Percentiles rank a stretch among this genome's conserved stretches.
Evolutionary conservation across 2,797 vertebrate species (phyloP).

Genomic region (Scyliorhinus canicula): DNA sequence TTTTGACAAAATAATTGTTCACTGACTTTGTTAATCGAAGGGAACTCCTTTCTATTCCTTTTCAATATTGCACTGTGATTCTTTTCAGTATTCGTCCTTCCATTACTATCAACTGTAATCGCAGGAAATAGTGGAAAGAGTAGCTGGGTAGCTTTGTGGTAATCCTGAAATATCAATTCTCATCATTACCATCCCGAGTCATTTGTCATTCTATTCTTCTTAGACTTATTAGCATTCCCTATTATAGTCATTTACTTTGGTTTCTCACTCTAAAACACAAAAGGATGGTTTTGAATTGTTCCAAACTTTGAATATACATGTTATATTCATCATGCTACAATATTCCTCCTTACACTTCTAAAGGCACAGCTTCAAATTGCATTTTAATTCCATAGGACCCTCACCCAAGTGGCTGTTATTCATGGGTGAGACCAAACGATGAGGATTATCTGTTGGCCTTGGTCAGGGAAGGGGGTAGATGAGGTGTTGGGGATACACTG

Average conservation of each 20-base stretch:
- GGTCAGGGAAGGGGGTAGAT: background rate
- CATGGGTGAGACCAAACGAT: background rate
- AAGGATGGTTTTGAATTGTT: background rate
- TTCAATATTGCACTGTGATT: background rate
- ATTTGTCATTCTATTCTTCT: background rate
- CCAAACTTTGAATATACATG: background rate
- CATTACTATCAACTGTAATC: background rate
- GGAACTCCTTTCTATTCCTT: background rate
- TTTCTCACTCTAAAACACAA: background rate
- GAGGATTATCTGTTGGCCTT: background rate
- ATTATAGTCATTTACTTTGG: background rate
- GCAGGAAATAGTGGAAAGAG: background rate
- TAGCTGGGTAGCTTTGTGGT: background rate
- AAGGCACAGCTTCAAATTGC: background rate
- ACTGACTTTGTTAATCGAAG: background rate
- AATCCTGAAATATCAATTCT: background rate
- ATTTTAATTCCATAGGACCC: background rate
- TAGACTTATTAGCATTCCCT: background rate
- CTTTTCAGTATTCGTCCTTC: background rate
- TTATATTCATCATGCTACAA: background rate
- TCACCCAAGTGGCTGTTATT: background rate
- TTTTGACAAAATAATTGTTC: background rate
- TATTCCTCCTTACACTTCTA: background rate
- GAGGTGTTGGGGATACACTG: background rate
- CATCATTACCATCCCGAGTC: background rate